Base-by-base conservation (phyloP, 2,888 invertebrate species). In the Euphydryas editha region DNA sequence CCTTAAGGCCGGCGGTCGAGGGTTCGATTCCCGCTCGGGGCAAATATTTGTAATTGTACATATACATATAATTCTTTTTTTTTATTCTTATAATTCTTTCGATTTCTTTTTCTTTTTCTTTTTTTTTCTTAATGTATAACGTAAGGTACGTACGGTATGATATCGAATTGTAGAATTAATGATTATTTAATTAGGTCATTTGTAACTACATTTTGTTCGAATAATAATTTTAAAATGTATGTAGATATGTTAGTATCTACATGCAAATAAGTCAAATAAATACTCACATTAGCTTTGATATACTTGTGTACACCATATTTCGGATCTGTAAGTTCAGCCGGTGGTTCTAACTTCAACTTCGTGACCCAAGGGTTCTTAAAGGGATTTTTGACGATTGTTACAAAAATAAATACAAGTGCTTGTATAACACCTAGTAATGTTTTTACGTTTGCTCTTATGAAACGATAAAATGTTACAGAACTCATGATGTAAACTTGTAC, bases 271-370 rank as follows among this genome's bases (percentile, higher is more conserved):
- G 30, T 49, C 8, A 13, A 47, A 30, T 39, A 44, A 39, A 21
- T 78, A 91, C 92, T 90, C 80, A 94, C 94, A 81, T 94, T 93
- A 37, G 92, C 90, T 81, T 92, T 90, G 11, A 92, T 79, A 74
- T 93, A 94, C 68, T 90, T 90, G 73, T 94, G 94, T n/a, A 86
- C 79, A 69, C 94, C 94, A 79, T 91, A 92, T 70, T 90, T 90
- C 4, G 92, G 87, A 73, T 94, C 91, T 10, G 78, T 78, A 1
- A 94, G 81, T 63, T 81, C 83, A 8, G 80, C 72, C 24, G 94
- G 94, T 3, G 93, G 93, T 49, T 84, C 79, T 59, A 90, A 75
- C 58, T 92, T 84, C 65, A 90, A 78, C 73, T 91, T 93, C 46
- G 82, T 77, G 18, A 75, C 73, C 83, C 85, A 86, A 0, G 86